phyloP scores from a whole-genome alignment of 2,113 vertebrate species.

The Cynopterus brachyotis region DNA sequence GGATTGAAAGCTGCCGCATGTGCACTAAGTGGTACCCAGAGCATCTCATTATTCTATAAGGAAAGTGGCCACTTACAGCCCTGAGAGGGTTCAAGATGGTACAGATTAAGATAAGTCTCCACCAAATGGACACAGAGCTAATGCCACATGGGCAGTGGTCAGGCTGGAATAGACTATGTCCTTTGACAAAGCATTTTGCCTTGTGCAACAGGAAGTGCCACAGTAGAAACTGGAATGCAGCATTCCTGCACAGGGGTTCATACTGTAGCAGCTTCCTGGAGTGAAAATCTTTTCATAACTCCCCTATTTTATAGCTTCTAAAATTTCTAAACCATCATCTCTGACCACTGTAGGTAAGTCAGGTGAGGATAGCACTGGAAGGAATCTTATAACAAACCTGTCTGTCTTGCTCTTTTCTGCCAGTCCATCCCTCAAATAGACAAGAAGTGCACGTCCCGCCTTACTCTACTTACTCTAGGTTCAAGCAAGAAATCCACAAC shows the following conservation, averaged over 20 bases:
- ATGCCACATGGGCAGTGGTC: accelerated
- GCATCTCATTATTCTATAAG: background rate
- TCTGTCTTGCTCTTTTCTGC: background rate
- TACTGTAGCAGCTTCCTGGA: background rate
- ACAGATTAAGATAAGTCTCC: background rate
- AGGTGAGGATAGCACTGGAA: background rate
- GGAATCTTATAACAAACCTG: background rate
- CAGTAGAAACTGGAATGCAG: background rate
- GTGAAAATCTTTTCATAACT: background rate
- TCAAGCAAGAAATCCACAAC: slow-evolving; percentile 10
- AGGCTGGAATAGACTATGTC: background rate
- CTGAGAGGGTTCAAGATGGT: background rate
- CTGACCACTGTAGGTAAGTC: background rate
- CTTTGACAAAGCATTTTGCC: background rate
- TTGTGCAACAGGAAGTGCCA: background rate
- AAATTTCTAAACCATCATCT: background rate
- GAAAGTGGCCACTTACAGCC: background rate
- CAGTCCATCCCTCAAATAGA: background rate
- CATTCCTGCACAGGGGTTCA: background rate
- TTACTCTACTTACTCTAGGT: background rate
- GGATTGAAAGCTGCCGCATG: background rate
- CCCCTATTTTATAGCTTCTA: background rate
- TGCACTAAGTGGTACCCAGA: background rate
- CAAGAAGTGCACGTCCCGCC: background rate
- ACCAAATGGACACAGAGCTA: background rate